Percentiles rank a stretch among this genome's conserved stretches.
Conservation (phyloP, 2,797 vertebrate genomes). For the Cheirogaleus major region DNA sequence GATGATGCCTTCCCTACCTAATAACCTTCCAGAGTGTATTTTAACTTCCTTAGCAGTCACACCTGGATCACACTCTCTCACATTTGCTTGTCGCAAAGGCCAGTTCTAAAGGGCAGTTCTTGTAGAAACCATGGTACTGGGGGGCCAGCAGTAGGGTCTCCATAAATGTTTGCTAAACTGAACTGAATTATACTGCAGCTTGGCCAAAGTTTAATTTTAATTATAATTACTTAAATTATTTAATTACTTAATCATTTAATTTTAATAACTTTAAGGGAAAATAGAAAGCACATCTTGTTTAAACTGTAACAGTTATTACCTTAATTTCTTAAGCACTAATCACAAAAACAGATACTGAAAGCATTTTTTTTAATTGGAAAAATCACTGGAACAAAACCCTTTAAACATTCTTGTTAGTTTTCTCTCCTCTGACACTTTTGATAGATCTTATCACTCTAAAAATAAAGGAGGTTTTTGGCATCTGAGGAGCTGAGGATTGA, state of each 20-base stretch:
- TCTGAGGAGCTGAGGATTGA: constrained; percentile 52
- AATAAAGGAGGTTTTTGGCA: constrained; percentile 38
- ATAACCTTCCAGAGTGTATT: background rate
- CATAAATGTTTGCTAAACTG: background rate
- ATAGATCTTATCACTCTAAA: constrained; percentile 56
- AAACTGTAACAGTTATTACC: background rate
- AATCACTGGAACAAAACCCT: constrained; percentile 33
- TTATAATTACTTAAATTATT: background rate
- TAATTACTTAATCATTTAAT: background rate
- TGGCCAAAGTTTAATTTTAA: constrained; percentile 53
- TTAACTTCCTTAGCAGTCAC: background rate
- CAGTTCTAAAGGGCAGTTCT: background rate
- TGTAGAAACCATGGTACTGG: background rate
- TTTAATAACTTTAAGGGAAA: background rate
- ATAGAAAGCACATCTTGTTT: constrained; percentile 40
- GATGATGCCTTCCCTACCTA: background rate
- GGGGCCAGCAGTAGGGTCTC: background rate
- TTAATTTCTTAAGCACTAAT: constrained; percentile 64
- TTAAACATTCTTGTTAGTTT: constrained; percentile 41
- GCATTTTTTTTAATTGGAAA: constrained; percentile 48
- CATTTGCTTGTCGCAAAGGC: background rate
- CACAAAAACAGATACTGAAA: constrained; percentile 40
- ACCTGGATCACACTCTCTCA: background rate
- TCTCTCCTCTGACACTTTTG: background rate
- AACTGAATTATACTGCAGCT: background rate